phyloP scores from a whole-genome alignment of 2,888 invertebrate genomes.

The Ramazzottius varieornatus region DNA sequence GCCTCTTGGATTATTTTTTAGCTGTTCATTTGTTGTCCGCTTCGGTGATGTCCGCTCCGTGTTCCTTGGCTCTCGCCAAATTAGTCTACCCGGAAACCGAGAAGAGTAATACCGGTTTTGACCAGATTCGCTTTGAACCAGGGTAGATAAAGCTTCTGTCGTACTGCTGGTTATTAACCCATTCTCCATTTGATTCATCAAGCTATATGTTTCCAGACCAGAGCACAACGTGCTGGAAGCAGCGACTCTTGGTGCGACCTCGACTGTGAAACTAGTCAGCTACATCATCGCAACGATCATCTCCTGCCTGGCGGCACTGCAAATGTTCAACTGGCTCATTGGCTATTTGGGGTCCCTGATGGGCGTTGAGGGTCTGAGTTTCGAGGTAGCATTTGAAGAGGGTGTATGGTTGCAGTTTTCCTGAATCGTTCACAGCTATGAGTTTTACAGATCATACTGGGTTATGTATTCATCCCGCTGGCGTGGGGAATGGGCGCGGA shows the following conservation, averaged over 20 bases:
- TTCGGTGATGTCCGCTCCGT: conserved; percentile 84
- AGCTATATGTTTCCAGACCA: conserved; percentile 29
- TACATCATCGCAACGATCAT: conserved; percentile 73
- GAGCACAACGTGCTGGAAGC: conserved; percentile 66
- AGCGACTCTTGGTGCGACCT: conserved; percentile 58
- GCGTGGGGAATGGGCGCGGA: conserved; percentile 25
- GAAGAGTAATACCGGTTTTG: conserved; percentile 42
- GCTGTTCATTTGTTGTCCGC: conserved; percentile 69
- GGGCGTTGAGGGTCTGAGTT: not conserved
- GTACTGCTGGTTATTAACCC: not conserved
- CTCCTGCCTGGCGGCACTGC: conserved; percentile 44
- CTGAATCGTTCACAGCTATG: not conserved
- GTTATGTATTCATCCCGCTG: conserved; percentile 26
- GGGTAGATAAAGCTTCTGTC: conserved; percentile 29
- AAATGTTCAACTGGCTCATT: not conserved
- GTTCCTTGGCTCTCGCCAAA: conserved; percentile 64
- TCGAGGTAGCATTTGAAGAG: not conserved
- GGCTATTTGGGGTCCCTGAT: not conserved
- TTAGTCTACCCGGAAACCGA: conserved; percentile 73
- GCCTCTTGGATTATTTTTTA: not conserved
- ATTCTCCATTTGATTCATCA: not conserved
- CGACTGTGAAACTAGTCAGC: conserved; percentile 48
- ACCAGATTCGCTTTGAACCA: conserved; percentile 42
- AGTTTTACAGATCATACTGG: conserved; percentile 16
- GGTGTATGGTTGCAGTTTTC: not conserved